Percentiles rank a stretch among this genome's conserved stretches.
These are phyloP conservation scores for Discoglossus pictus DNA, from an alignment of 2,797 vertebrate genomes.

Conservation along the genomic window DNA sequence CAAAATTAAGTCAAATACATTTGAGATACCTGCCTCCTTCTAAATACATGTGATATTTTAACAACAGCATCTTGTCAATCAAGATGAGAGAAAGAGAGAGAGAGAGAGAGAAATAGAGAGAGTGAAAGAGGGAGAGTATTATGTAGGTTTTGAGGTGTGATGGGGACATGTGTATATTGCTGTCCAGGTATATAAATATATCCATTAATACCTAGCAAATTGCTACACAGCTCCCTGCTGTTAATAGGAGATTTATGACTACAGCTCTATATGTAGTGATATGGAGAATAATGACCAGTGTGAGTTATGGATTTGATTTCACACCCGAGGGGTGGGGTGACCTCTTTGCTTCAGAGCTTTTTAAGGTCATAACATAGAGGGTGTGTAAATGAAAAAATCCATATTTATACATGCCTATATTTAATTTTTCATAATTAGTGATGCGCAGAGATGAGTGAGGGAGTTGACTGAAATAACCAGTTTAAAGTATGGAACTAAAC, in stretches of 20 bases:
- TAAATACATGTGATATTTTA: too few species aligned
- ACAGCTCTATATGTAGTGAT: slow-evolving; percentile 7
- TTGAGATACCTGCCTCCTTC: too few species aligned
- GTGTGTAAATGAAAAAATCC: slow-evolving; percentile 17
- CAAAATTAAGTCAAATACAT: too few species aligned
- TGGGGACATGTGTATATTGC: too few species aligned
- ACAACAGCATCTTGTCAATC: too few species aligned
- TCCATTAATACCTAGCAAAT: too few species aligned
- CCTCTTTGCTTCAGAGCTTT: slow-evolving; percentile 14
- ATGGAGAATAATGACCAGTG: slow-evolving; percentile 16
- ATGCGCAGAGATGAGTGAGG: background rate
- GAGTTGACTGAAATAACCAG: background rate
- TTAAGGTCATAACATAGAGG: slow-evolving; percentile 9
- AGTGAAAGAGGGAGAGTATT: background rate
- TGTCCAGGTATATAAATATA: too few species aligned
- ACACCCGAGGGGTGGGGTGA: slow-evolving; percentile 17
- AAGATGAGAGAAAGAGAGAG: background rate
- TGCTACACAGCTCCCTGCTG: background rate
- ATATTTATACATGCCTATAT: slow-evolving; percentile 6
- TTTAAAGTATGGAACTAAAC: too few species aligned
- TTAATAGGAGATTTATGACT: slow-evolving; percentile 9
- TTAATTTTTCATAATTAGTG: slow-evolving; percentile 24
- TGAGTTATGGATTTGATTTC: slow-evolving; percentile 5
- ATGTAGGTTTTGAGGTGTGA: too few species aligned
- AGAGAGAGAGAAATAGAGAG: background rate